phyloP scores from a whole-genome alignment of 2,888 invertebrate genomes.

The Dendrolimus houi region DNA sequence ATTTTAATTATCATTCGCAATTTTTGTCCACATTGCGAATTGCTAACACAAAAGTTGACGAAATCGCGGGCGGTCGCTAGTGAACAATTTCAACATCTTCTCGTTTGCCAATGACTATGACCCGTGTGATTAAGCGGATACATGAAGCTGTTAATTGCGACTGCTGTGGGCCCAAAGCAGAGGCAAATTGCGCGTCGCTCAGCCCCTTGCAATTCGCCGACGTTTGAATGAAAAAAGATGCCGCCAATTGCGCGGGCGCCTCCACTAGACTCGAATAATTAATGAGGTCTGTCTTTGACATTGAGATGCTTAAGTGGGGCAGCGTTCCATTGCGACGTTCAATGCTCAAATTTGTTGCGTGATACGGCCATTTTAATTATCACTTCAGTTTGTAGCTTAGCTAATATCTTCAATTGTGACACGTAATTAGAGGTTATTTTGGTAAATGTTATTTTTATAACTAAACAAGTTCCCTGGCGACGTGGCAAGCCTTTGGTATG shows the following conservation, averaged over 20 bases:
- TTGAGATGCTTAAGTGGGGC: slow-evolving; percentile 3
- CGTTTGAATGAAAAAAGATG: slow-evolving; percentile 9
- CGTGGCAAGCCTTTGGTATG: no score
- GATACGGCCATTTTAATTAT: no score
- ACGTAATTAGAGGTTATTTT: no score
- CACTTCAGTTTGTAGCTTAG: no score
- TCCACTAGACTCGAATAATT: slow-evolving; percentile 9
- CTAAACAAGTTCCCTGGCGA: no score
- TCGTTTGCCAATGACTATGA: background rate
- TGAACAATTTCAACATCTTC: no score
- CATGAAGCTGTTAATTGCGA: background rate
- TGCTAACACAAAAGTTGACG: no score
- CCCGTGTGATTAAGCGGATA: background rate
- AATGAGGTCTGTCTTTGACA: slow-evolving; percentile 6
- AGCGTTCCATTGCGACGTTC: background rate
- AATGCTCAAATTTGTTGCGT: background rate
- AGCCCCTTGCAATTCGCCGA: slow-evolving; percentile 4
- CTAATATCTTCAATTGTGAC: no score
- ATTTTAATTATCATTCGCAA: no score
- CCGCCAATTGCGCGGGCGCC: slow-evolving; percentile 12
- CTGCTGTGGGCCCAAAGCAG: background rate
- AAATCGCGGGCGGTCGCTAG: no score
- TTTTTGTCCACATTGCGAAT: no score
- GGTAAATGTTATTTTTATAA: no score
- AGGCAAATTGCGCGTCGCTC: background rate